Evolutionary conservation across 2,797 vertebrate genomes (phyloP).

Genomic region (Syngnathus acus): DNA sequence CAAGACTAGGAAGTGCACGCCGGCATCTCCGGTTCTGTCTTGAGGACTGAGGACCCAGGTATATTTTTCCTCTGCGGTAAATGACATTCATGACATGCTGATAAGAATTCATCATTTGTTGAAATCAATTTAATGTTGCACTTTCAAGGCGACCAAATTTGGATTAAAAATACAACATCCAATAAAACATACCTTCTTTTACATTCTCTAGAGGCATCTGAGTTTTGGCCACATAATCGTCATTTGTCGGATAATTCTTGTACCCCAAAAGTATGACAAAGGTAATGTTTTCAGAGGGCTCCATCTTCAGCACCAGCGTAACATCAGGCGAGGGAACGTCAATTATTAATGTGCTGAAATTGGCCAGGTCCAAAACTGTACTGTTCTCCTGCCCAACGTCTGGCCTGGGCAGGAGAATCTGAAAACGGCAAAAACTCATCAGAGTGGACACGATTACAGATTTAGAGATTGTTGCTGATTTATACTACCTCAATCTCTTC

Average conservation of each 20-base stretch:
- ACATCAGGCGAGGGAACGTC: conserved; percentile 73
- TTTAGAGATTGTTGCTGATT: background rate
- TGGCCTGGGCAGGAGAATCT: conserved; percentile 82
- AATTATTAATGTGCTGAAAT: conserved; percentile 76
- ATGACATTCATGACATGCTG: background rate
- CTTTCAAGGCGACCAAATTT: background rate
- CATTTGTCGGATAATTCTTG: conserved; percentile 75
- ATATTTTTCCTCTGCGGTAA: conserved; percentile 68
- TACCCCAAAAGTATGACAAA: conserved; percentile 78
- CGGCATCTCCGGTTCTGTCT: conserved; percentile 69
- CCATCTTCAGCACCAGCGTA: conserved; percentile 81
- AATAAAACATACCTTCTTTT: conserved; percentile 62
- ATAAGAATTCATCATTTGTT: background rate
- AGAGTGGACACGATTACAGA: background rate
- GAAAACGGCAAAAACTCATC: conserved; percentile 14
- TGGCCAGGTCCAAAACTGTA: conserved; percentile 73
- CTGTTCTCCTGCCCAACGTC: conserved; percentile 59
- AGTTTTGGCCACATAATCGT: conserved; percentile 67
- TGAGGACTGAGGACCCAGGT: conserved; percentile 83
- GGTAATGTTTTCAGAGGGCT: conserved; percentile 71
- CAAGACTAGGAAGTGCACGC: conserved; percentile 78
- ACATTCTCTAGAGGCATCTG: conserved; percentile 63
- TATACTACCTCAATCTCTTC: conserved; percentile 81
- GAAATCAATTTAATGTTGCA: too few relatives aligned
- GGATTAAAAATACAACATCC: background rate